Evolutionary conservation across 1,140 invertebrate species (phyloP), one percentile per base, ranked within the genome.

Genomic region (Batillaria attramentaria): DNA sequence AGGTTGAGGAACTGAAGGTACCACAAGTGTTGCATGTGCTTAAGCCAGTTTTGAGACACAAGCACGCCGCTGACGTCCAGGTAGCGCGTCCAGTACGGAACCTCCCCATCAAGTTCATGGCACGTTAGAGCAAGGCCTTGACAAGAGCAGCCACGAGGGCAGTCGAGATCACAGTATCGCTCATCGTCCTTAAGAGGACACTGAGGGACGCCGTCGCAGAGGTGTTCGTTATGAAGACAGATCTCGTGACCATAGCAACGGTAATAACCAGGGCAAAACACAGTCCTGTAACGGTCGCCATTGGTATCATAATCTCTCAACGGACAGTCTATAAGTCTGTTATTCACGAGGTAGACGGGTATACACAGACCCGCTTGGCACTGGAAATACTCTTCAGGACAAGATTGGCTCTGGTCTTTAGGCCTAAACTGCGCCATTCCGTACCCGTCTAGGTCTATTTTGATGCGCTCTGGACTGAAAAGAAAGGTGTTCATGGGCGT

Each of bases 151-250:
- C n/a, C n/a, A 20, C 41, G 16, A 24, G 79, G 79, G 20, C 69
- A 77, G 2, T 50, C 46, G 0, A 50, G 8, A 31, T 80, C 4
- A 54, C 79, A 80, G n/a, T 77, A 68, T 0, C 72, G 54, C 37
- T 77, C 79, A 37, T 80, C 79, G 43, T 77, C 79, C 31, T 77
- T 69, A 28, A 77, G 10, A 20, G 79, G 79, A 35, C 79, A 80
- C 24, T 80, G 74, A 57, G 60, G 43, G 18, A 62, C 5, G 18
- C 57, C 42, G 60, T 80, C 79, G 54, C 79, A 80, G 0, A 80
- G 6, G 31, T 73, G 39, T 6, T 80, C 57, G n/a, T 60, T 70
- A 39, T 77, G 74, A n/a, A 80, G 28, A 68, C 79, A 80, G 1
- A 72, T 43, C 1, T 60, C 28, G 13, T 69, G 62, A 13, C 41